Evolutionary conservation across 2,113 vertebrate genomes (phyloP).

Genomic region (Microtus ochrogaster): DNA sequence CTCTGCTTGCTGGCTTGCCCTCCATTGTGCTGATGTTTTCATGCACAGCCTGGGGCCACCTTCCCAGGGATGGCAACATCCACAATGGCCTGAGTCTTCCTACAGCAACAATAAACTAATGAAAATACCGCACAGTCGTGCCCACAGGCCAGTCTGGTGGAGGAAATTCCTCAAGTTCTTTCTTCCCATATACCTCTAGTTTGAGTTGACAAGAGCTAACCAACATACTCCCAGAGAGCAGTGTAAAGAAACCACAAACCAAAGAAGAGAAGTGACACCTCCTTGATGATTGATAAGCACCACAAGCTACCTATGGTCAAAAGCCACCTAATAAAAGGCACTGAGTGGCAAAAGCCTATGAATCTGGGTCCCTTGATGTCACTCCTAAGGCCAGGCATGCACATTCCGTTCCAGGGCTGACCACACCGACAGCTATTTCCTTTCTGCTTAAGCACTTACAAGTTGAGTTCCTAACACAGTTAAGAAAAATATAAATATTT

Average conservation of each 20-base stretch:
- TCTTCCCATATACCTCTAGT: neutral
- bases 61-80: neutral
- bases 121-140: neutral
- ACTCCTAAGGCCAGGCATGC: neutral
- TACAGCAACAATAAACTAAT: neutral
- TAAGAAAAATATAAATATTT: neutral
- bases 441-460: conserved; percentile 11
- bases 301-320: accelerated
- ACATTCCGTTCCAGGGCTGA: neutral
- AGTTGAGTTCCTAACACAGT: neutral
- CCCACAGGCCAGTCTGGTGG: neutral
- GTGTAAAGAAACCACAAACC: neutral
- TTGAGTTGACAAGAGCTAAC: neutral
- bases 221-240: neutral
- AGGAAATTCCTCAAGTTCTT: neutral
- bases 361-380: neutral
- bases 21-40: neutral
- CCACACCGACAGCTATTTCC: neutral
- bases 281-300: neutral
- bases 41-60: neutral
- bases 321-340: neutral
- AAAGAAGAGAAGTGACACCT: neutral
- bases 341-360: neutral
- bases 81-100: neutral
- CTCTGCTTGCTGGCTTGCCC: neutral